Evolutionary conservation across 1,140 invertebrate species (phyloP), one percentile per base, ranked within the genome.

Genomic region (Drosophila bipectinata): DNA sequence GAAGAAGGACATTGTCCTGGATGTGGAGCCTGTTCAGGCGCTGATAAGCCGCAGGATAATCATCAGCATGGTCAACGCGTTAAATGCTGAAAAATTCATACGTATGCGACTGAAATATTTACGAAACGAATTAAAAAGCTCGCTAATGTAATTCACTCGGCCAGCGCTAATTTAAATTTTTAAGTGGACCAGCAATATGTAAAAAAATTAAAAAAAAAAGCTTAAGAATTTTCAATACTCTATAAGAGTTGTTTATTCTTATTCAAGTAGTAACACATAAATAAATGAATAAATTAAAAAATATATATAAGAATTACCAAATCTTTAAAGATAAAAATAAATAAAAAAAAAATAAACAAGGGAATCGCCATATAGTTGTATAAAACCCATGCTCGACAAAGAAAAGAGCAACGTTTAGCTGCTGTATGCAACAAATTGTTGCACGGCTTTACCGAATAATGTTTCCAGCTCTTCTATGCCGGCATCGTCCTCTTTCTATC

Each of bases 31-130:
- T 72, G 63, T 64, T 21, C 44, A n/a, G 52, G 72, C 28, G 55
- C 62, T 77, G 79, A 76, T 87, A 83, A 79, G 82, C 83, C 76
- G 79, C 78, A 68, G 79, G 79, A 88, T 88, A 87, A 88, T 75
- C 78, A 74, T 73, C 59, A 34, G 57, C 47, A 32, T 49, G 56
- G 81, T 37, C 68, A 81, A 80, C 77, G 79, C 75, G 82, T 82
- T 87, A 82, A 87, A 82, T 82, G 67, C 74, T 79, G 60, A 78
- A 88, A 87, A 75, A 78, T 79, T 72, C 62, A 64, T 72, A 77
- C 18, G 45, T 58, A 48, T 44, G 60, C 10, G 26, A 34, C 45
- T 82, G 64, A 82, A 88, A 88, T 82, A 88, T 88, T 72, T 60
- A 88, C 66, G 75, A 72, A 69, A 63, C 80, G 71, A 83, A 79